Conservation (phyloP, 2,113 vertebrate genomes). For the Psittacus erithacus region DNA sequence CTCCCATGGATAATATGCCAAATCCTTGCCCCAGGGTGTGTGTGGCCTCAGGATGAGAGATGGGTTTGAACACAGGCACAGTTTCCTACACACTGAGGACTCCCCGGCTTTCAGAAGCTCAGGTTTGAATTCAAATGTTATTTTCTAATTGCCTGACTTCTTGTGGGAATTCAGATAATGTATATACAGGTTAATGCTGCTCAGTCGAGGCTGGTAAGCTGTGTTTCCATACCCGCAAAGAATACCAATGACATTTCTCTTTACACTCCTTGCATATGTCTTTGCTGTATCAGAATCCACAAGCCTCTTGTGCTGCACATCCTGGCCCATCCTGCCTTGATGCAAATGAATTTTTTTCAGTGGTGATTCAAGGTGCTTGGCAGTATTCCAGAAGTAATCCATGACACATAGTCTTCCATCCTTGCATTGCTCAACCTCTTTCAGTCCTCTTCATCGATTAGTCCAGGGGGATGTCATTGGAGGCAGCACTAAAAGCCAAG, state of each 20-base stretch:
- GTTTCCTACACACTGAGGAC: not conserved
- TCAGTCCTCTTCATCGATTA: not conserved
- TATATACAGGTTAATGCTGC: not conserved
- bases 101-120: not conserved
- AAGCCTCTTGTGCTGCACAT: not conserved
- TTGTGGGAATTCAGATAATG: not conserved
- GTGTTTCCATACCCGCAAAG: not conserved
- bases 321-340: not conserved
- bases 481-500: not conserved
- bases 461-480: not conserved
- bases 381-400: not conserved
- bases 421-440: not conserved
- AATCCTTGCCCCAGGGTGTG: not conserved
- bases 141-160: constrained; percentile 1
- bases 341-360: not conserved
- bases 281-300: not conserved
- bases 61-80: not conserved
- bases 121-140: not conserved
- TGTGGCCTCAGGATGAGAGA: not conserved
- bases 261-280: not conserved
- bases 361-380: not conserved
- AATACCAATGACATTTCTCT: not conserved
- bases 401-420: not conserved
- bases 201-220: not conserved
- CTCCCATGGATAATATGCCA: not conserved